A percentile compares a stretch with the other conserved stretches of the same genome.
These are phyloP conservation scores for Neodiprion fabricii DNA, from an alignment of 1,140 invertebrate species.

Conservation along the genomic window DNA sequence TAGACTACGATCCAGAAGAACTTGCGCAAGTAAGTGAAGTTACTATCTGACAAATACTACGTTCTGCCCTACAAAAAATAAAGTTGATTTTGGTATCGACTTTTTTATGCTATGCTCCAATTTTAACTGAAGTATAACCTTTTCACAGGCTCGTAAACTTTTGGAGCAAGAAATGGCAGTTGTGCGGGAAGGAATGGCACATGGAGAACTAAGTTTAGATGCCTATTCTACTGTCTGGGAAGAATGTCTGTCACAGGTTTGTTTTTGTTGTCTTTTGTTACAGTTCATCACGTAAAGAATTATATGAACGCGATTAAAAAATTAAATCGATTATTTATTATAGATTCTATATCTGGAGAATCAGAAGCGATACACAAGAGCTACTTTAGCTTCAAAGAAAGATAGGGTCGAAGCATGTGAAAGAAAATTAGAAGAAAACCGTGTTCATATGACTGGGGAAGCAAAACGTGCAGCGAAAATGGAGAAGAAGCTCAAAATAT, in stretches of 20 bases:
- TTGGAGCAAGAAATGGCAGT: slow-evolving; percentile 86
- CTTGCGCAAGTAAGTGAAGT: slow-evolving; percentile 64
- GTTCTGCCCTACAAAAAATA: background rate
- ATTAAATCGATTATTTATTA: slow-evolving; percentile 28
- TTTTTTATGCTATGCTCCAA: no score
- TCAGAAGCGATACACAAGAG: slow-evolving; percentile 91
- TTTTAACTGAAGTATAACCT: background rate
- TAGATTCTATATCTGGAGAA: slow-evolving; percentile 87
- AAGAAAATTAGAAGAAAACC: slow-evolving; percentile 91
- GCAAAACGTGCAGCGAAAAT: slow-evolving; percentile 96
- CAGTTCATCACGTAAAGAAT: slow-evolving; percentile 12
- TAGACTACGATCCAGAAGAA: slow-evolving; percentile 75
- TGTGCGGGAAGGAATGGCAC: slow-evolving; percentile 92
- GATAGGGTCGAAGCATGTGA: slow-evolving; percentile 93
- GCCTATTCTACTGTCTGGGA: slow-evolving; percentile 97
- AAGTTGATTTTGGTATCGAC: no score
- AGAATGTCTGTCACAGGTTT: slow-evolving; percentile 85
- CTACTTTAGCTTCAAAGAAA: slow-evolving; percentile 94
- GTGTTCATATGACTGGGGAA: slow-evolving; percentile 92
- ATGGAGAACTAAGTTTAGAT: slow-evolving; percentile 91
- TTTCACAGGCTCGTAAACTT: slow-evolving; percentile 67
- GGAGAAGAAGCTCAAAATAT: slow-evolving; percentile 96
- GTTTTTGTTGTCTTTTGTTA: slow-evolving; percentile 10
- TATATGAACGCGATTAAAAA: slow-evolving; percentile 24
- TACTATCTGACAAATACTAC: background rate